Conservation (phyloP, 2,888 invertebrate genomes). For the Agriopis aurantiaria region DNA sequence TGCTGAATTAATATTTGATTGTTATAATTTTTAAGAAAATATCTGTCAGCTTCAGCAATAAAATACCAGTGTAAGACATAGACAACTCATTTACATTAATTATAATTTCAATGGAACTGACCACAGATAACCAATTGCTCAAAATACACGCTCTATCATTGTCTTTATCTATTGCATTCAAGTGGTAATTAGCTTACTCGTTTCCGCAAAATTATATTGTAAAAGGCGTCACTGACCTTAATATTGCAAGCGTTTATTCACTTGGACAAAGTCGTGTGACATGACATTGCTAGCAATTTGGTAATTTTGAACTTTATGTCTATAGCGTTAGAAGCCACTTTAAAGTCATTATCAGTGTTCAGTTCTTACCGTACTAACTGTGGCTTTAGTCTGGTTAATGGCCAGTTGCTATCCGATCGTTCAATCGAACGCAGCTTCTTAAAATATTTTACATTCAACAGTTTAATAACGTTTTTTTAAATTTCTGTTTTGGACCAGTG, state of each 20-base stretch:
- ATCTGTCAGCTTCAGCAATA: too few relatives aligned
- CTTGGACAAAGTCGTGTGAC: constrained; percentile 53
- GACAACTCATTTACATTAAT: not conserved
- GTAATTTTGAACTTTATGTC: constrained; percentile 25
- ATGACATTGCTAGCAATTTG: constrained; percentile 10
- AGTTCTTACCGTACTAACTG: constrained; percentile 49
- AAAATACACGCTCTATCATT: constrained; percentile 16
- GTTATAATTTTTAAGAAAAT: too few relatives aligned
- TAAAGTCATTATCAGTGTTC: constrained; percentile 29
- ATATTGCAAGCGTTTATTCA: constrained; percentile 53
- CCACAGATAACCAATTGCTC: constrained; percentile 61
- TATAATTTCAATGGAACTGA: constrained; percentile 50
- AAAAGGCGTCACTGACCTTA: constrained; percentile 84
- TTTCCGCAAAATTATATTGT: constrained; percentile 70
- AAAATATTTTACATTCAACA: constrained; percentile 11
- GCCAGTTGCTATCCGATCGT: constrained; percentile 53
- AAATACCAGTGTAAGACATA: not conserved
- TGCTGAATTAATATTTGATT: too few relatives aligned
- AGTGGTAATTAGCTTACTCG: constrained; percentile 56
- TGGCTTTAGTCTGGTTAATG: constrained; percentile 57
- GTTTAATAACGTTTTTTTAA: not conserved
- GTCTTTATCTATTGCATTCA: constrained; percentile 52
- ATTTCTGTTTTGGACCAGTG: constrained; percentile 1
- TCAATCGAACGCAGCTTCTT: constrained; percentile 50
- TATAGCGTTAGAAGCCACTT: constrained; percentile 46